These are phyloP conservation scores for Clistopyga incitator DNA, from an alignment of 2,888 invertebrate genomes.

Conservation along the genomic window DNA sequence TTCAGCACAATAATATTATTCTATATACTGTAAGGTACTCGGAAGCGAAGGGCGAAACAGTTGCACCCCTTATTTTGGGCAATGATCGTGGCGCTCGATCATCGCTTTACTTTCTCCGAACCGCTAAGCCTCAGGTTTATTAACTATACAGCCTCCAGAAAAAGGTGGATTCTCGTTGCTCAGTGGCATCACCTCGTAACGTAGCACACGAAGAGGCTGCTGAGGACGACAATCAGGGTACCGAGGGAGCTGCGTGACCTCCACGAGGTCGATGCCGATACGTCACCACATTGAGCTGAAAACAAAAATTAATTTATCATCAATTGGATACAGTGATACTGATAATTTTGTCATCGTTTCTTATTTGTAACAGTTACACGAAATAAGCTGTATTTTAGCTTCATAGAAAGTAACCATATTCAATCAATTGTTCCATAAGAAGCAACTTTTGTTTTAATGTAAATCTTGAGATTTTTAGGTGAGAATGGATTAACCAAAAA, in stretches of 20 bases:
- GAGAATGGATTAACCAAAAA: too few relatives aligned
- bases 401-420: too few relatives aligned
- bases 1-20: neutral
- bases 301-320: constrained; percentile 7
- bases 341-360: too few relatives aligned
- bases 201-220: constrained; percentile 74
- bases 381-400: too few relatives aligned
- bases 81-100: constrained; percentile 19
- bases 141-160: constrained; percentile 74
- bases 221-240: constrained; percentile 71
- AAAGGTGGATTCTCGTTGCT: constrained; percentile 60
- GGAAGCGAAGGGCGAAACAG: constrained; percentile 40
- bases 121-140: constrained; percentile 61
- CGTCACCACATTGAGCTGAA: constrained; percentile 81
- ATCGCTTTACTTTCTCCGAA: constrained; percentile 64
- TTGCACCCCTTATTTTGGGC: constrained; percentile 5
- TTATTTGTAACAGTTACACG: too few relatives aligned
- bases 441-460: too few relatives aligned
- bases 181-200: constrained; percentile 80
- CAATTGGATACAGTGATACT: too few relatives aligned
- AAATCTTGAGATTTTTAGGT: too few relatives aligned
- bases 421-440: too few relatives aligned
- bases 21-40: constrained; percentile 38
- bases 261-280: constrained; percentile 79
- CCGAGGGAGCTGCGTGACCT: constrained; percentile 73